Evolutionary conservation across 2,888 invertebrate genomes (phyloP), one percentile per base, ranked within the genome.

Genomic region (Camponotus fellah): DNA sequence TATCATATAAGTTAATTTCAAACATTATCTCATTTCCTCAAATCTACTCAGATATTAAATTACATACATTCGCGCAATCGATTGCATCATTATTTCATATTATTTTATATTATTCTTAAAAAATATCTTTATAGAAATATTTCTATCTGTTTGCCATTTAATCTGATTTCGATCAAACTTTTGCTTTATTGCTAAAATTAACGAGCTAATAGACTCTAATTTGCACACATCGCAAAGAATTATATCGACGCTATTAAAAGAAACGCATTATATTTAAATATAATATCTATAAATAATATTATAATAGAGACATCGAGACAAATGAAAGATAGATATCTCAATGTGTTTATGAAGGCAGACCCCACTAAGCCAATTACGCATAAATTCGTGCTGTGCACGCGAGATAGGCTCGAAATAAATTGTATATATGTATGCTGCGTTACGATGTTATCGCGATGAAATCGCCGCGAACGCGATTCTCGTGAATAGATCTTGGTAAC

Each of bases 381-480:
- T 43, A 37, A 21, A 60, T 71, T 58, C 0, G n/a, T 37, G n/a
- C 9, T 40, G 14, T 40, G n/a, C 4, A 40, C 40, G n/a, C 9
- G 34, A 71, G n/a, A 77, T 14, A 34, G 6, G n/a, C 21, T 60
- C 60, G 43, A 17, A 46, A 79, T 71, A 71, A 79, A 79, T 79
- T 26, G 32, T 9, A 10, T 17, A 49, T 49, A 49, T 2, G 2
- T 12, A 46, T 5, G n/a, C 14, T 14, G 32, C 17, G 60, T 53
- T 17, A 17, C 32, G 40, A 69, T 34, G n/a, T 34, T 75, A 75
- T 75, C 37, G 21, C 9, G 17, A 10, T 53, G 49, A 53, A 53
- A 71, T 46, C 58, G 9, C 1, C 43, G 21, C 21, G n/a, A 58
- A 68, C 40, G 56, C 17, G 49, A 40, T 64, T 68, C 40, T n/a